phyloP scores from a whole-genome alignment of 2,888 invertebrate species.

The Elgonia sp. region DNA sequence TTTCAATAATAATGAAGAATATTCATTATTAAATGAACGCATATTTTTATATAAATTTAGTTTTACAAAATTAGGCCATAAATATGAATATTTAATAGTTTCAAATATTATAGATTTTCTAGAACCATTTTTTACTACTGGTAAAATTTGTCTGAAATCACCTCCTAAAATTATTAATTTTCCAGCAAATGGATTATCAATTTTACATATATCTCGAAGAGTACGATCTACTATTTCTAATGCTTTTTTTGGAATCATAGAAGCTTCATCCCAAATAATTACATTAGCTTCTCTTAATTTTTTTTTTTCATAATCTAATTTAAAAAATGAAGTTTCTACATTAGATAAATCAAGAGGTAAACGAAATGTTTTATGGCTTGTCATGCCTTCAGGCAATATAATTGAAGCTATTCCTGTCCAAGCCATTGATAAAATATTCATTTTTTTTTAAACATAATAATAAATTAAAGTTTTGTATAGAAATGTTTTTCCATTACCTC shows the following conservation, averaged over 20 bases:
- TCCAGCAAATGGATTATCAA: constrained; percentile 16
- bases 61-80: constrained; percentile 11
- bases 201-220: constrained; percentile 23
- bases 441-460: too few species aligned
- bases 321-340: constrained; percentile 24
- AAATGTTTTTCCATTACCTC: too few species aligned
- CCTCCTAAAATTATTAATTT: constrained; percentile 20
- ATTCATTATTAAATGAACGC: neutral
- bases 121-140: constrained; percentile 21
- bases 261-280: constrained; percentile 34
- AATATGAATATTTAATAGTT: constrained; percentile 21
- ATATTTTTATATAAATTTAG: constrained; percentile 16
- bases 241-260: constrained; percentile 32
- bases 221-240: constrained; percentile 22
- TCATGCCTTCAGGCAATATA: neutral
- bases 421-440: too few species aligned
- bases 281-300: constrained; percentile 13
- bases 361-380: constrained; percentile 30
- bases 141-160: constrained; percentile 32
- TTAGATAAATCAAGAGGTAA: constrained; percentile 28
- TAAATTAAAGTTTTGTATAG: too few species aligned
- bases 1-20: neutral
- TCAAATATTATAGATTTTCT: neutral
- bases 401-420: neutral
- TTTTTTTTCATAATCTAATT: constrained; percentile 20